Evolutionary conservation across 2,888 invertebrate genomes (phyloP).

Genomic region (Aspidapion aeneum): DNA sequence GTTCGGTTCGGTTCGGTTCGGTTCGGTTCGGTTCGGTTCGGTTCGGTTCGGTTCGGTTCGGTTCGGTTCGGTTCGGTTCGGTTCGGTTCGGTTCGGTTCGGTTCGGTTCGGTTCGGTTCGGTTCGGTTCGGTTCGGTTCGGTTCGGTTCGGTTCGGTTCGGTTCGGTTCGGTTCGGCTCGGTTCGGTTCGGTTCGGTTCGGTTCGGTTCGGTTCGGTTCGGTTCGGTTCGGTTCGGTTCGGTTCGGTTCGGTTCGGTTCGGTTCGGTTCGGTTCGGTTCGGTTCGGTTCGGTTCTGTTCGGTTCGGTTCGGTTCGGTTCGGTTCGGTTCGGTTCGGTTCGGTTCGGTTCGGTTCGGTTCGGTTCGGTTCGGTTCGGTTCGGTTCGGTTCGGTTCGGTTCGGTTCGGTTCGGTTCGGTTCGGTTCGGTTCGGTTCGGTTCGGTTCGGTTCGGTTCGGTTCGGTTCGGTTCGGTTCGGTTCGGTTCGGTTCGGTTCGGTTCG

Average conservation of each 20-base stretch:
- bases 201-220: slow-evolving; percentile 4
- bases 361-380: neutral
- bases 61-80: slow-evolving; percentile 4
- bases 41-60: slow-evolving; percentile 4
- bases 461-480: neutral
- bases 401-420: neutral
- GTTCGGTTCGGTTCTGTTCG: neutral
- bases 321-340: slow-evolving; percentile 3
- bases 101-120: slow-evolving; percentile 4
- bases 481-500: neutral
- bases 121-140: slow-evolving; percentile 4
- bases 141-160: slow-evolving; percentile 4
- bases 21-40: slow-evolving; percentile 4
- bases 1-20: slow-evolving; percentile 4
- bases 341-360: slow-evolving; percentile 2
- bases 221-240: slow-evolving; percentile 4
- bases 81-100: slow-evolving; percentile 4
- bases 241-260: slow-evolving; percentile 4
- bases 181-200: slow-evolving; percentile 3
- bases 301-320: slow-evolving; percentile 3
- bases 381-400: neutral
- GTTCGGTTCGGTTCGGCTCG: slow-evolving; percentile 3
- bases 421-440: neutral
- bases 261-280: slow-evolving; percentile 2
- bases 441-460: neutral